Conservation (phyloP, 2,888 invertebrate species). For the Pachycephus smyrnensis region DNA sequence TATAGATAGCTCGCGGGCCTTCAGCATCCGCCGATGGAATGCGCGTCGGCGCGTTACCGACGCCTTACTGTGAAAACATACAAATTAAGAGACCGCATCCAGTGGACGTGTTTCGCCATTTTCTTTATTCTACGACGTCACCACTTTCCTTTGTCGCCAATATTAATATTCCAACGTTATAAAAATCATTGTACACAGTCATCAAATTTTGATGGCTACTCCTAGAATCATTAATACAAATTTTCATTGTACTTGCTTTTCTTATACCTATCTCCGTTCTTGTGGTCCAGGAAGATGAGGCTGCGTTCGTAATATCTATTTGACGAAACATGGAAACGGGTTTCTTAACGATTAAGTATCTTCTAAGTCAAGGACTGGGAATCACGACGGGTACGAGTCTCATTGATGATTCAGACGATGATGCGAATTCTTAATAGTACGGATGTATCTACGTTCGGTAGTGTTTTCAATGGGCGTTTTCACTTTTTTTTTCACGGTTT, state of each 20-base stretch:
- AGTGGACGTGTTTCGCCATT: neutral
- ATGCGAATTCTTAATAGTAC: neutral
- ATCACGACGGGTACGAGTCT: neutral
- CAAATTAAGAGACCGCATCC: neutral
- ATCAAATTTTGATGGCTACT: neutral
- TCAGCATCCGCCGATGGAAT: neutral
- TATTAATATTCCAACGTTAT: neutral
- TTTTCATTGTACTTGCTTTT: neutral
- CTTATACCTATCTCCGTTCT: neutral
- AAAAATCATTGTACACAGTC: neutral
- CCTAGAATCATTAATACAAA: neutral
- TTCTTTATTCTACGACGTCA: neutral
- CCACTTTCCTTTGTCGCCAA: neutral
- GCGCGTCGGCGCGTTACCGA: neutral
- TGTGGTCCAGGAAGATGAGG: neutral
- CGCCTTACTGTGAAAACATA: neutral
- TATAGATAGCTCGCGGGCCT: neutral
- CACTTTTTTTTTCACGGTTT: neutral
- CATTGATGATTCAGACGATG: neutral
- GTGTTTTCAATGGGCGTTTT: neutral
- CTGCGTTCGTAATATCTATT: neutral
- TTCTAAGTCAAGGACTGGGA: neutral
- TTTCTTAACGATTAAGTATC: neutral
- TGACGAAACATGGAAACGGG: neutral
- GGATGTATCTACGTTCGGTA: neutral